Percentiles rank a stretch among this genome's conserved stretches.
Conservation (phyloP, 2,797 vertebrate genomes). For the Alauda arvensis region DNA sequence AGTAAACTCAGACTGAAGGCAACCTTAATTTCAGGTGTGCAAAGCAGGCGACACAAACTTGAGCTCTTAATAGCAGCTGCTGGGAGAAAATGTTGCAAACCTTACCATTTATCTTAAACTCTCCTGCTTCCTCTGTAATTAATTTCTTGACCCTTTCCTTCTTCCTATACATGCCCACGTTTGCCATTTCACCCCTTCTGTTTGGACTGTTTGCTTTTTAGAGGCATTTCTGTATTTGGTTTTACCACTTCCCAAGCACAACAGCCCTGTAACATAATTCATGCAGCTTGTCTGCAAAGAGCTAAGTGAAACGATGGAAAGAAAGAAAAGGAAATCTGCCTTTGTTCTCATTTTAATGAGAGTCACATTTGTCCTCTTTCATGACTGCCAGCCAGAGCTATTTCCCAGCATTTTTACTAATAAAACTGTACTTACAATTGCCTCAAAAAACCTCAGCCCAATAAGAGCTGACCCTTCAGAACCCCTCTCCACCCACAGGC, state of each 20-base stretch:
- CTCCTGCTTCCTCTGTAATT: background rate
- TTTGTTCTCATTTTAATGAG: background rate
- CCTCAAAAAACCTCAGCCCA: background rate
- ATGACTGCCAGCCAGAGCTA: background rate
- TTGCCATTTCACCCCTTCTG: background rate
- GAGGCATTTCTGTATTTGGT: background rate
- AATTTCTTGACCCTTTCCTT: background rate
- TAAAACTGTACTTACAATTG: background rate
- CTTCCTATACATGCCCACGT: background rate
- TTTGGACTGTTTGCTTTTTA: background rate
- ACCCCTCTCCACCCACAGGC: background rate
- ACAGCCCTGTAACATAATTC: background rate
- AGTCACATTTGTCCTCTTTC: background rate
- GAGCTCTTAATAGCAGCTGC: background rate
- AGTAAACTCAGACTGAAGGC: background rate
- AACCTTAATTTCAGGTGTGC: background rate
- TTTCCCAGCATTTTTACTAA: background rate
- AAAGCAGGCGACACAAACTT: background rate
- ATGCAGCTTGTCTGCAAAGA: background rate
- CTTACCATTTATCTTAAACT: background rate
- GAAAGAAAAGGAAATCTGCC: background rate
- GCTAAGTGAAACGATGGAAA: background rate
- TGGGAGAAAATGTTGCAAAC: background rate
- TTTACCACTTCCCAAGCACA: background rate
- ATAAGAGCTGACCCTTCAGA: background rate